phyloP scores from a whole-genome alignment of 2,888 invertebrate species.

The Folsomia candida region DNA sequence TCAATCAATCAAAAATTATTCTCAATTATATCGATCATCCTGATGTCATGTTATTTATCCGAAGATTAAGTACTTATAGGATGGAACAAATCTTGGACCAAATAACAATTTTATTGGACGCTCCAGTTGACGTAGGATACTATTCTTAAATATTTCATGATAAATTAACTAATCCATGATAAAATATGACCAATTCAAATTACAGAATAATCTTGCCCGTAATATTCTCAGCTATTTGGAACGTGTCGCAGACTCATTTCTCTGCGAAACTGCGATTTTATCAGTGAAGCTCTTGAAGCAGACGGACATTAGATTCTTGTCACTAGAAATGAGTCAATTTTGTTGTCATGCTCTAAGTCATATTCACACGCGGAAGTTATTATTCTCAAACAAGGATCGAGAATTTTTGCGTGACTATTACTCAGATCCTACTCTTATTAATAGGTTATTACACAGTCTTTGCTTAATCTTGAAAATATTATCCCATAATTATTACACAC shows the following conservation, averaged over 20 bases:
- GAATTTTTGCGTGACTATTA: constrained; percentile 14
- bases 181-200: constrained; percentile 14
- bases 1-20: constrained; percentile 24
- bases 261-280: constrained; percentile 35
- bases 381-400: constrained; percentile 27
- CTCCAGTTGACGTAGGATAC: constrained; percentile 19
- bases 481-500: no score
- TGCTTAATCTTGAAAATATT: no score
- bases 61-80: constrained; percentile 39
- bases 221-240: constrained; percentile 37
- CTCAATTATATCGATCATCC: constrained; percentile 24
- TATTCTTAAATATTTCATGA: background rate
- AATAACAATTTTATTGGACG: constrained; percentile 16
- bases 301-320: constrained; percentile 25
- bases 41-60: constrained; percentile 32
- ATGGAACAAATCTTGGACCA: constrained; percentile 38
- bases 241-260: constrained; percentile 31
- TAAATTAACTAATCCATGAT: background rate
- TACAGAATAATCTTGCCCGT: constrained; percentile 24
- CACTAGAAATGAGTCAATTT: constrained; percentile 41
- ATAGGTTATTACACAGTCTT: no score
- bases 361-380: constrained; percentile 30
- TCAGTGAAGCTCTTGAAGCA: constrained; percentile 26
- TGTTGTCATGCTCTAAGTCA: constrained; percentile 35
- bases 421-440: background rate